Evolutionary conservation across 2,113 vertebrate genomes (phyloP), one percentile per base, ranked within the genome.

Genomic region (Siniperca chuatsi): DNA sequence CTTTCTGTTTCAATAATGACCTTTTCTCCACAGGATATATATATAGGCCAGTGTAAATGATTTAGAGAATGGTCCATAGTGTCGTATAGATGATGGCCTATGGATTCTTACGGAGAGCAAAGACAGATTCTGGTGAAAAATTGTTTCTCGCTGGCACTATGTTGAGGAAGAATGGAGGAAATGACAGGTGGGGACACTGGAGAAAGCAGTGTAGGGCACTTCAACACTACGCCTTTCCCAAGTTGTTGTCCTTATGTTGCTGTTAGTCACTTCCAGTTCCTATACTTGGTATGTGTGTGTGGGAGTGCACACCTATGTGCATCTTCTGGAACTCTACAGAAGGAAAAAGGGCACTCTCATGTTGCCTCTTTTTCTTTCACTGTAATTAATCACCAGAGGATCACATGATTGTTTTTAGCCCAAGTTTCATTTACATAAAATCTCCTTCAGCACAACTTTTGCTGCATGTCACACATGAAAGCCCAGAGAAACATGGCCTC

Each of bases 1-100:
- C 92, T 89, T 90, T 92, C 85, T 87, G 90, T 91, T 92, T 89
- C 86, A 68, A 87, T 93, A 87, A 93, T 92, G 89, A 86, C 89
- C 86, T 86, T 90, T 86, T 92, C 82, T 85, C 81, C 71, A 79
- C 64, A 52, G 80, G 86, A 89, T 92, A 86, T 90, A 91, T 29
- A 91, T 92, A 90, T 92, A 89, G 86, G 67, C 85, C 87, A 79
- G 62, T 81, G 82, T 84, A 86, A 89, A 90, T 92, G 86, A 91
- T 84, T 87, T 87, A 85, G 75, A 79, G 79, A 84, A 80, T 78
- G 84, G 84, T 55, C 81, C 75, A 83, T 64, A 73, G 61, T 88
- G 87, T 87, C 75, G 48, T 87, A 85, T 76, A 84, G 81, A 87
- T 87, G 78, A 88, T 89, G 83, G 89, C 83, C 84, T 88, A 78